Conservation (phyloP, 2,797 vertebrate genomes). For the Diplodus sargus region DNA sequence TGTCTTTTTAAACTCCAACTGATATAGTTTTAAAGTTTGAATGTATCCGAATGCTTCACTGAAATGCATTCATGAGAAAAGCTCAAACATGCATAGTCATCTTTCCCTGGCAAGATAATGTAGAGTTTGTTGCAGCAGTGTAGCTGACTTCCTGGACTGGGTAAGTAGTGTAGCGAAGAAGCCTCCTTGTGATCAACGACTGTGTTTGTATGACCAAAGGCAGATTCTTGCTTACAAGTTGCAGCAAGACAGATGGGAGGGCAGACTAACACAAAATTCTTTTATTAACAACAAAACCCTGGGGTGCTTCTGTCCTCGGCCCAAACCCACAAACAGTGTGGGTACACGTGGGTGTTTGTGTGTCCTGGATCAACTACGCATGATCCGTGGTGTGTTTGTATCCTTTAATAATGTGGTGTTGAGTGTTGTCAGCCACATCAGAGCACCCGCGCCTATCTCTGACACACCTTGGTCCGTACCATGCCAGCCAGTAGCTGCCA, state of each 20-base stretch:
- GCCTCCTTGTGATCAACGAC: conserved; percentile 23
- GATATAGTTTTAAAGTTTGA: not conserved
- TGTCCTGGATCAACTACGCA: conserved; percentile 29
- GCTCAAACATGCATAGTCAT: not conserved
- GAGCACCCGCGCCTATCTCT: conserved; percentile 6
- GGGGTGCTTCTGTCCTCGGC: conserved; percentile 40
- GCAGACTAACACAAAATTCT: conserved; percentile 58
- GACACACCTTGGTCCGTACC: conserved; percentile 28
- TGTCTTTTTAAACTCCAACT: not conserved
- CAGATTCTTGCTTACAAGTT: conserved; percentile 73
- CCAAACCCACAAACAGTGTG: conserved; percentile 47
- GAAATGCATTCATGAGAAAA: not conserved
- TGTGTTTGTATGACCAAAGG: conserved; percentile 47
- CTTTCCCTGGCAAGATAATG: not conserved
- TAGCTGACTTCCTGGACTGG: not conserved
- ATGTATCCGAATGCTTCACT: not conserved
- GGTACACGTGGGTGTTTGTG: not conserved
- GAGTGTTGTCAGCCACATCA: conserved; percentile 53
- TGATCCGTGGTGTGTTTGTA: not conserved
- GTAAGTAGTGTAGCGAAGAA: conserved; percentile 5
- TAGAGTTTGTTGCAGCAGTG: conserved; percentile 8
- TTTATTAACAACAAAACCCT: conserved; percentile 66
- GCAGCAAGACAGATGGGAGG: conserved; percentile 53
- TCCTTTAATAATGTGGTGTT: conserved; percentile 50
- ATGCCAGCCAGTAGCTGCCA: conserved; percentile 24